Conservation (phyloP, 2,888 invertebrate species). For the Zelleria hepariella region DNA sequence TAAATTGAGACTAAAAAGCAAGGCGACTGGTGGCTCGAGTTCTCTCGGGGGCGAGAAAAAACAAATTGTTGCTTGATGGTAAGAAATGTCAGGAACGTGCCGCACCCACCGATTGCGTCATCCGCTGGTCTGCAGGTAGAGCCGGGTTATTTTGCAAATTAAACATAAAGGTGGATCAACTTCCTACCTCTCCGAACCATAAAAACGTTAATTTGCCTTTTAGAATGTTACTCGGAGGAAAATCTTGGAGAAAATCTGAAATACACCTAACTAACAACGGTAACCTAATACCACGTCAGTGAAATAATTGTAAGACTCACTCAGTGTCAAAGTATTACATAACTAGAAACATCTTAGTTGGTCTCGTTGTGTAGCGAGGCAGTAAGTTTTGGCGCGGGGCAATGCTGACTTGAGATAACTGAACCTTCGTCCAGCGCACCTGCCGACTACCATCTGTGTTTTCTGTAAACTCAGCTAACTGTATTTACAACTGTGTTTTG, state of each 20-base stretch:
- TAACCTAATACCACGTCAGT: background rate
- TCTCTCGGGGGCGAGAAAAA: constrained; percentile 52
- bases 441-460: constrained; percentile 44
- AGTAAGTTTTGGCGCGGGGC: constrained; percentile 30
- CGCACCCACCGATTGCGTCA: background rate
- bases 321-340: background rate
- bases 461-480: constrained; percentile 18
- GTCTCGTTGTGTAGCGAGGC: constrained; percentile 10
- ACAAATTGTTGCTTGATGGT: constrained; percentile 56
- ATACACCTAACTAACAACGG: background rate
- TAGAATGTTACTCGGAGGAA: background rate
- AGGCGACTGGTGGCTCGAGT: constrained; percentile 44
- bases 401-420: constrained; percentile 39
- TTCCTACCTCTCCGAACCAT: background rate
- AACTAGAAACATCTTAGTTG: constrained; percentile 5
- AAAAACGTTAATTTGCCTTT: background rate
- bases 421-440: constrained; percentile 30
- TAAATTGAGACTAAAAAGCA: constrained; percentile 64
- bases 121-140: constrained; percentile 37
- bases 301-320: background rate
- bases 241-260: background rate
- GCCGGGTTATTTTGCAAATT: constrained; percentile 6
- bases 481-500: background rate
- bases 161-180: background rate
- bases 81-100: constrained; percentile 1